A percentile compares a stretch with the other conserved stretches of the same genome.
Conservation (phyloP, 2,113 vertebrate species). For the Chroicocephalus ridibundus region DNA sequence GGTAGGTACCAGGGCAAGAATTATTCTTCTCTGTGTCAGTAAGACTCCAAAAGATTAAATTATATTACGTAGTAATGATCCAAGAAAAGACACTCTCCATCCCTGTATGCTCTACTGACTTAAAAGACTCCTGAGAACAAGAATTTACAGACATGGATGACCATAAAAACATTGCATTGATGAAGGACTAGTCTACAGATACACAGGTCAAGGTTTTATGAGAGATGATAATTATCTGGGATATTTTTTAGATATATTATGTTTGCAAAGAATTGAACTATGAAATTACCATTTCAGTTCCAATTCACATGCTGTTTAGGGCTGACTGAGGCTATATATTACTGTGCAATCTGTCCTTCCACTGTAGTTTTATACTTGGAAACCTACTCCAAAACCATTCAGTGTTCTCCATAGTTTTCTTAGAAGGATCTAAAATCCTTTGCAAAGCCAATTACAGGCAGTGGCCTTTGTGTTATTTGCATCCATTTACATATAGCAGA, state of each 20-base stretch:
- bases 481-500: not conserved
- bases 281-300: not conserved
- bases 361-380: not conserved
- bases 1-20: not conserved
- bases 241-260: not conserved
- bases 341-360: not conserved
- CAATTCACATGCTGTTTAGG: not conserved
- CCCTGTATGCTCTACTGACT: not conserved
- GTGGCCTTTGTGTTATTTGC: not conserved
- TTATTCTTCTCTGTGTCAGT: not conserved
- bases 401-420: not conserved
- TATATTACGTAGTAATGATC: rapidly evolving
- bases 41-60: not conserved
- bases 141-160: not conserved
- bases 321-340: not conserved
- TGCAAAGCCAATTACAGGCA: not conserved
- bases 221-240: not conserved
- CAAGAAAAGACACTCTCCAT: not conserved
- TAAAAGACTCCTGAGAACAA: not conserved
- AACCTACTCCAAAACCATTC: not conserved
- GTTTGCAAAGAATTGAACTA: not conserved
- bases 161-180: not conserved
- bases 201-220: not conserved
- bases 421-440: not conserved
- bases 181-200: not conserved